Evolutionary conservation across 2,797 vertebrate genomes (phyloP), one percentile per base, ranked within the genome.

Genomic region (Thunnus albacares): DNA sequence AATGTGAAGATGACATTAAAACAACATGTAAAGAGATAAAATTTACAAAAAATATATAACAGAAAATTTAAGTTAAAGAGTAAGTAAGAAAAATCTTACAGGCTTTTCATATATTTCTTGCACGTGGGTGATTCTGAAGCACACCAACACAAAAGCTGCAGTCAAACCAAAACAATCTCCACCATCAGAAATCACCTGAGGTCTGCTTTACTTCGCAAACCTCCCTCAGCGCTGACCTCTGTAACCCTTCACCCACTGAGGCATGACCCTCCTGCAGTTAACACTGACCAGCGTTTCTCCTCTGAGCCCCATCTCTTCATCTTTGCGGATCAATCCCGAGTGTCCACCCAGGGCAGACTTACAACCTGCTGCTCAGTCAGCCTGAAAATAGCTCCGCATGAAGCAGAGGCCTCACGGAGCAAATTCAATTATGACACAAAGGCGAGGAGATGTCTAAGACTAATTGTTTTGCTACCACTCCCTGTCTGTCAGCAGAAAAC

Each of bases 341-440:
- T 45, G 75, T 81, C 61, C 4, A 28, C 58, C 28, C 43, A 18
- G 7, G 78, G 75, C 77, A 89, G 89, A 90, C 68, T 83, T 88
- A 90, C 73, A 85, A 65, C 85, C 59, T 64, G 47, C 57, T 80
- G 81, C 75, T 88, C 77, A 75, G 49, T 69, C 86, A 76, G 41
- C 75, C 86, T 61, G 80, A 88, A 91, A 90, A 92, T 85, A 80
- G 86, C 79, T 81, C 79, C 43, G 62, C 68, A 43, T 28, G 11
- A 60, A 57, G 65, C 73, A 22, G 45, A 68, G 59, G 22, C 73
- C 24, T 11, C 22, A 64, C 38, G 71, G 38, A 63, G 55, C 30
- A 71, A 82, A 91, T 82, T 73, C 67, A 86, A 86, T 83, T 51
- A 79, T 55, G 52, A 81, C 66, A 77, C 70, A 75, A 84, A 78